Base-by-base conservation (phyloP, 2,113 vertebrate species). In the Vulpes vulpes region DNA sequence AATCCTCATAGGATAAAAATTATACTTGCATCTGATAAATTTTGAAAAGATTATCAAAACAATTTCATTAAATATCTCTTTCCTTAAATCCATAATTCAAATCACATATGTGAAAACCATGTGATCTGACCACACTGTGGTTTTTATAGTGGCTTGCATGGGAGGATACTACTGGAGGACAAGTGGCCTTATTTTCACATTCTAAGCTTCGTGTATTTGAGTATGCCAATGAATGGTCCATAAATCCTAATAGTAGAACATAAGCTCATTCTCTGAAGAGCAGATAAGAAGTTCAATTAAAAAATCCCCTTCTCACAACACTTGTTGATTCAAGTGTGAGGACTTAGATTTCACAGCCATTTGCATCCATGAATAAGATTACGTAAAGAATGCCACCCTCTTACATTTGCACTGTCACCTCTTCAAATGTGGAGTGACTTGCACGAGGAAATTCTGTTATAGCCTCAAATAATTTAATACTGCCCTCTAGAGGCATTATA, bases 401-500 rank as follows among this genome's bases (percentile, higher is more conserved):
- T 35, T 82, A n/a, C 11, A 92, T 62, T 87, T 89, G 22, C 27
- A 82, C 51, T 53, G 43, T 53, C 78, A 80, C 5, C 86, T 97
- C 87, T 55, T 96, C 49, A 96, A 80, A 74, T 27, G 51, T 30
- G 32, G 69, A 90, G 1, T 80, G 76, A 88, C 78, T 97, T 97
- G 73, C 73, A 92, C 82, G 22, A 97, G 27, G 88, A 98, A 98
- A 98, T n/a, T 20, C 27, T 90, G 23, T 51, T 51, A 92, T 78
- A 27, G 76, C 88, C 49, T 97, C 97, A 98, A 94, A 89, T 98
- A 99, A 98, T 98, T 98, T 98, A 98, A 98, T 74, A 98, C 91
- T 98, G 98, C 97, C 98, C 98, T 99, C 98, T 98, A 98, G 98
- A 98, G 98, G 97, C 87, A 76, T 14, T 91, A 90, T 53, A 96